Evolutionary conservation across 1,140 invertebrate species (phyloP).

Genomic region (Heterodera schachtii): DNA sequence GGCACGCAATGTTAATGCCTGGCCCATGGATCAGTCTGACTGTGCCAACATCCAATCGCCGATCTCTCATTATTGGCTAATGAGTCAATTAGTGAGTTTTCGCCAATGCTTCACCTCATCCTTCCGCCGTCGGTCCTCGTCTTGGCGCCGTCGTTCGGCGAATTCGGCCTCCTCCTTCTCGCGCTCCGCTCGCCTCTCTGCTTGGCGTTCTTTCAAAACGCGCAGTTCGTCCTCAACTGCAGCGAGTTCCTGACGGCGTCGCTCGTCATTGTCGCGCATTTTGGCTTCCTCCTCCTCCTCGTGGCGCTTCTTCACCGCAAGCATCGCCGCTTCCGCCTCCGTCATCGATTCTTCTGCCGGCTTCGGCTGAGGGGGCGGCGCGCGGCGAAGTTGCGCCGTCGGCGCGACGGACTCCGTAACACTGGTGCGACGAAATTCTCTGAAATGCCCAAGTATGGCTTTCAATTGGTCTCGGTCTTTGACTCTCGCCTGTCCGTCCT

Average conservation of each 20-base stretch:
- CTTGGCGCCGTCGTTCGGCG: conserved; percentile 52
- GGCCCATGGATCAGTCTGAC: no score
- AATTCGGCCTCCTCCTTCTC: conserved; percentile 54
- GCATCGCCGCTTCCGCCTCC: conserved; percentile 53
- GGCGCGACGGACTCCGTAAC: conserved; percentile 3
- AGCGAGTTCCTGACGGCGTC: conserved; percentile 39
- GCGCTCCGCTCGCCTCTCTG: conserved; percentile 44
- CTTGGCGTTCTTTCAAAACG: conserved; percentile 47
- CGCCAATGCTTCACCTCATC: conserved; percentile 34
- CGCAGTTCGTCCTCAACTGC: conserved; percentile 49
- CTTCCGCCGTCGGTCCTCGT: conserved; percentile 54
- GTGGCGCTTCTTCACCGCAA: conserved; percentile 54
- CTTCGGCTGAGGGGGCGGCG: conserved; percentile 42
- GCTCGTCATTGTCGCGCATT: conserved; percentile 48
- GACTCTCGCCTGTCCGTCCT: no score
- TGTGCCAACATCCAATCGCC: no score
- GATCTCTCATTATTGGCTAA: no score
- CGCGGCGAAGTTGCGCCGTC: conserved; percentile 20
- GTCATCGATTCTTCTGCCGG: conserved; percentile 48
- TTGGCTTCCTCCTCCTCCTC: conserved; percentile 57
- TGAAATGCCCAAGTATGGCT: not conserved
- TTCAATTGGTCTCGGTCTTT: not conserved
- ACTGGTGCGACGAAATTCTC: conserved; percentile 23
- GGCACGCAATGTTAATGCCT: no score
- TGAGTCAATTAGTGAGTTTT: no score